Conservation (phyloP, 2,113 vertebrate species). For the Erythrocebus patas region DNA sequence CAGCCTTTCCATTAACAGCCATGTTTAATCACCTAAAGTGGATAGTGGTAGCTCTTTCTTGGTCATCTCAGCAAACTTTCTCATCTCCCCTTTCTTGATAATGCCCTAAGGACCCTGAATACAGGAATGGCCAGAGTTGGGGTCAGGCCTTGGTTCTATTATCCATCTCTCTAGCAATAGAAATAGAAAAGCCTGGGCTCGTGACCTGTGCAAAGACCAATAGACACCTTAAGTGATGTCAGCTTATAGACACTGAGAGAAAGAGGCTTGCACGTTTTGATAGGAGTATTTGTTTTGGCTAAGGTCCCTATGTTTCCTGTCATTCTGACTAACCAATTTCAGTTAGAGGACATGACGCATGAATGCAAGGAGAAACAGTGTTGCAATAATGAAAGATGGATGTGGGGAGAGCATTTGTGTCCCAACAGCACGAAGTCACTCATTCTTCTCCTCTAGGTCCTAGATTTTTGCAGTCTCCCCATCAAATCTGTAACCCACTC, state of each 20-base stretch:
- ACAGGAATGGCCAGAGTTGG: not conserved
- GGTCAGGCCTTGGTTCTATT: not conserved
- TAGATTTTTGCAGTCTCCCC: not conserved
- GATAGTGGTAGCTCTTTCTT: not conserved
- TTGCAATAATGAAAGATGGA: not conserved
- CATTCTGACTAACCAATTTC: not conserved
- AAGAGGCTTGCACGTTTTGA: not conserved
- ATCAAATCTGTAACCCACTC: not conserved
- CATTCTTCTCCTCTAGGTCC: not conserved
- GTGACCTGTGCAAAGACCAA: not conserved
- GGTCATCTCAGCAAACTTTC: not conserved
- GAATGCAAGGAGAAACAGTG: not conserved
- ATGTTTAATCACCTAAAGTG: not conserved
- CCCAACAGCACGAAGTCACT: not conserved
- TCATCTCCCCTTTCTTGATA: not conserved
- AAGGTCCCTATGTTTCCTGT: not conserved
- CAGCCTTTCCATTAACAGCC: not conserved
- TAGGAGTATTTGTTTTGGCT: not conserved
- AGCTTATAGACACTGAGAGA: not conserved
- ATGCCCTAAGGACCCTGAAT: not conserved
- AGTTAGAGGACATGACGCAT: not conserved
- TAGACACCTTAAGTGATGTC: not conserved
- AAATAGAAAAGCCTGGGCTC: not conserved
- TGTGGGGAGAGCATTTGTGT: not conserved
- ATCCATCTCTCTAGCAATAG: not conserved